These are phyloP conservation scores for Drosophila orosa DNA, from an alignment of 1,140 invertebrate species.

Conservation along the genomic window DNA sequence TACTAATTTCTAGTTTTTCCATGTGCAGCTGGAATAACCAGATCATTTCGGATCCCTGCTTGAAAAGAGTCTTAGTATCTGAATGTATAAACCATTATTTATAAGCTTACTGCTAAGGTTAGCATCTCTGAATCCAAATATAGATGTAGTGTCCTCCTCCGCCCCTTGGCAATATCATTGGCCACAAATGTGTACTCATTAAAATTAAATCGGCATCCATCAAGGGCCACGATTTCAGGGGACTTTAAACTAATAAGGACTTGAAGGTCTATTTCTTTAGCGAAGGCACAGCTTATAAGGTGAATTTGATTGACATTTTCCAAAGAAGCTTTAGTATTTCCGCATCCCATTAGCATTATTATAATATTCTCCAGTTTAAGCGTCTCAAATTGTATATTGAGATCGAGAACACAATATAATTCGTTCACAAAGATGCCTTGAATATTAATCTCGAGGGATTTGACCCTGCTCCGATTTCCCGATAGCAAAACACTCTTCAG, in stretches of 20 bases:
- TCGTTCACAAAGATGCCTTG: not conserved
- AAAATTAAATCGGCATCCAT: not conserved
- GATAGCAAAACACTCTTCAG: not conserved
- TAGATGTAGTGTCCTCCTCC: not conserved
- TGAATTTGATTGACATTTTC: not conserved
- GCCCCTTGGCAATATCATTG: not conserved
- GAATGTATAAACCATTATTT: too few relatives aligned
- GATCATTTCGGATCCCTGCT: too few relatives aligned
- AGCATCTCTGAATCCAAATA: too few relatives aligned
- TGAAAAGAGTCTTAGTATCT: too few relatives aligned
- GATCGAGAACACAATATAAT: not conserved
- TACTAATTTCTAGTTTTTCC: too few relatives aligned
- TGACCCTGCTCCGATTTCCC: not conserved
- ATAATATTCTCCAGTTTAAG: not conserved
- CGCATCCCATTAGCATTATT: not conserved
- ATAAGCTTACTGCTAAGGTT: too few relatives aligned
- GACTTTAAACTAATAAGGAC: not conserved
- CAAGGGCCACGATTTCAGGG: not conserved
- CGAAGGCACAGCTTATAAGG: not conserved
- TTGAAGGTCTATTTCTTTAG: not conserved
- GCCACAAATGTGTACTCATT: not conserved
- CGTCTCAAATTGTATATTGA: not conserved
- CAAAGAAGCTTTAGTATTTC: not conserved
- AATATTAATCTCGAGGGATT: not conserved
- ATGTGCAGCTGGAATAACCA: too few relatives aligned